A percentile compares a stretch with the other conserved stretches of the same genome.
These are phyloP conservation scores for Cerastis rubricosa DNA, from an alignment of 2,888 invertebrate species.

Conservation along the genomic window DNA sequence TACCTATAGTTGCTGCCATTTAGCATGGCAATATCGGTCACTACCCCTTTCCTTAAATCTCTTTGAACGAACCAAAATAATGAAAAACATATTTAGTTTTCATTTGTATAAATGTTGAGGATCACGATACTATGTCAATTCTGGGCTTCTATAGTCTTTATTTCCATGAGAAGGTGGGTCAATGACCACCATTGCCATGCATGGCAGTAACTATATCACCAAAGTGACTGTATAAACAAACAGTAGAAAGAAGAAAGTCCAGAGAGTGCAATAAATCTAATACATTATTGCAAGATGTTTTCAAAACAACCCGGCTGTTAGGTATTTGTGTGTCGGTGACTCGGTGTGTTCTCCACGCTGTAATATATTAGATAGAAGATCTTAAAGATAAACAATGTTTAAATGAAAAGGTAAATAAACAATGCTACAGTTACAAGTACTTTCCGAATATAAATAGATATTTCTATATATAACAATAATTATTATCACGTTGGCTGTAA, in stretches of 20 bases:
- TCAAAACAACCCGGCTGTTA: slow-evolving; percentile 30
- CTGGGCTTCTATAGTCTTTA: no score
- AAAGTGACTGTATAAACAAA: slow-evolving; percentile 13
- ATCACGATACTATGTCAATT: no score
- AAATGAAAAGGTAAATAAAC: slow-evolving; percentile 46
- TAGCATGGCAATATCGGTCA: no score
- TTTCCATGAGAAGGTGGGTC: no score
- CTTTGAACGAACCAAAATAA: no score
- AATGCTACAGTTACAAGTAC: slow-evolving; percentile 22
- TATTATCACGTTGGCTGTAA: slow-evolving; percentile 40
- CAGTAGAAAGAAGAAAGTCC: slow-evolving; percentile 42
- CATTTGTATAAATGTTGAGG: no score
- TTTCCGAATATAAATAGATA: slow-evolving; percentile 40
- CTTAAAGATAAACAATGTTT: slow-evolving; percentile 25
- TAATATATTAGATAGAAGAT: slow-evolving; percentile 10
- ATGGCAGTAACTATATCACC: neutral
- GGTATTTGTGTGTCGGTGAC: neutral
- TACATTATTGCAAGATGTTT: slow-evolving; percentile 38
- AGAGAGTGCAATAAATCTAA: slow-evolving; percentile 12
- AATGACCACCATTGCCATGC: no score
- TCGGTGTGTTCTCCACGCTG: slow-evolving; percentile 2
- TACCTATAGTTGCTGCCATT: slow-evolving; percentile 8
- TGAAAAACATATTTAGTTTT: no score
- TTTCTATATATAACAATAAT: slow-evolving; percentile 40
- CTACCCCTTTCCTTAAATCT: no score